phyloP scores from a whole-genome alignment of 2,888 invertebrate species.

The Chouioia cunea region DNA sequence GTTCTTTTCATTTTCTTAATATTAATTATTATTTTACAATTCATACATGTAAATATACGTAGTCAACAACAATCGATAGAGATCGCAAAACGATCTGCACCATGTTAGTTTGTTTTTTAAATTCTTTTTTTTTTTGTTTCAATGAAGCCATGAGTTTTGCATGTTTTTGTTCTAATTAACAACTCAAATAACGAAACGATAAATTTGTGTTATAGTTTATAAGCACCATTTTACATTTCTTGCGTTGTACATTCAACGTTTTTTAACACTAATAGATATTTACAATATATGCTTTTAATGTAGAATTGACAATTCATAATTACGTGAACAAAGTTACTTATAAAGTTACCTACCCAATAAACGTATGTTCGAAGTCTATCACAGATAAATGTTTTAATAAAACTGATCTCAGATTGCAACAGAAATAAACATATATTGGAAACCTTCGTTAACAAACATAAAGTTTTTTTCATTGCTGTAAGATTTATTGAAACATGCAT shows the following conservation, averaged over 20 bases:
- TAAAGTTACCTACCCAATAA: constrained; percentile 42
- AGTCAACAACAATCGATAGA: constrained; percentile 42
- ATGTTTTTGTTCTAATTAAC: constrained; percentile 17
- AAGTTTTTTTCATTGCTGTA: constrained; percentile 4
- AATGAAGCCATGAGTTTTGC: constrained; percentile 25
- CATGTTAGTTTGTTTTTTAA: constrained; percentile 34
- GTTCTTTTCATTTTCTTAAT: constrained; percentile 44
- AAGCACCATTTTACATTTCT: constrained; percentile 34
- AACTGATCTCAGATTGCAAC: neutral
- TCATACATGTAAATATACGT: constrained; percentile 34
- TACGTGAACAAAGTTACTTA: constrained; percentile 32
- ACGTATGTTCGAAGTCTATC: constrained; percentile 42
- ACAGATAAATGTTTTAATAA: constrained; percentile 40
- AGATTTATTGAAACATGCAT: constrained; percentile 27
- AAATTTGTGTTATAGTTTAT: constrained; percentile 27
- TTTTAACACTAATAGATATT: constrained; percentile 15
- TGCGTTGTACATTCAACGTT: constrained; percentile 34
- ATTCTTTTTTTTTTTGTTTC: constrained; percentile 16
- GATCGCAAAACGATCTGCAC: constrained; percentile 10
- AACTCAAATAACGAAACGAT: constrained; percentile 38
- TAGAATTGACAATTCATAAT: constrained; percentile 43
- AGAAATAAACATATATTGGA: neutral
- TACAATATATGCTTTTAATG: constrained; percentile 39
- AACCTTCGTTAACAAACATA: constrained; percentile 1
- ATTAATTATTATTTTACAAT: constrained; percentile 25